phyloP scores from a whole-genome alignment of 2,113 vertebrate species.

The Scytalopus superciliaris region DNA sequence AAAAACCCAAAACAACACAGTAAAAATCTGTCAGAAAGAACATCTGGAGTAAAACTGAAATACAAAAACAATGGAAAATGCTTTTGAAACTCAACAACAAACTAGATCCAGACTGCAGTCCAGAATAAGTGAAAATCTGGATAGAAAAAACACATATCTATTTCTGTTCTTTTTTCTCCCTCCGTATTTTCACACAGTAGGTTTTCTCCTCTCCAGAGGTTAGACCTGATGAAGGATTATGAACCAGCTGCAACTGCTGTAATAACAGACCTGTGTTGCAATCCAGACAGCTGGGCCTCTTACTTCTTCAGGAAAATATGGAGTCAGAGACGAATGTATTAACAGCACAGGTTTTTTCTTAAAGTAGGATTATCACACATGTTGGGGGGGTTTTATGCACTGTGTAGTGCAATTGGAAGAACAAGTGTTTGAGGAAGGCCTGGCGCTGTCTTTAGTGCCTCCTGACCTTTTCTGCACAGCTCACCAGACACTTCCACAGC shows the following conservation, averaged over 20 bases:
- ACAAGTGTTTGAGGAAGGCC: background rate
- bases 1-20: background rate
- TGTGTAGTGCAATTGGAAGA: background rate
- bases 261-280: background rate
- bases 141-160: background rate
- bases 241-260: background rate
- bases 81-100: background rate
- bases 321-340: background rate
- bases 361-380: background rate
- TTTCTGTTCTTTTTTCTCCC: background rate
- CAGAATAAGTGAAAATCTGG: background rate
- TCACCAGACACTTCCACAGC: background rate
- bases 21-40: background rate
- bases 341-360: background rate
- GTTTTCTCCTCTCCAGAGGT: background rate
- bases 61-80: conserved; percentile 43
- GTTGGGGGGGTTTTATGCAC: fast-evolving
- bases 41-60: conserved; percentile 32
- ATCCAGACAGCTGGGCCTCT: background rate
- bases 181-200: background rate
- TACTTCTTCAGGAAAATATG: background rate
- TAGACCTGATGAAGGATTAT: background rate
- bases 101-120: background rate
- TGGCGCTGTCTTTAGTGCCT: background rate
- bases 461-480: background rate